A percentile compares a stretch with the other conserved stretches of the same genome.
Evolutionary conservation across 2,888 invertebrate species (phyloP).

Genomic region (Odontothrips loti): DNA sequence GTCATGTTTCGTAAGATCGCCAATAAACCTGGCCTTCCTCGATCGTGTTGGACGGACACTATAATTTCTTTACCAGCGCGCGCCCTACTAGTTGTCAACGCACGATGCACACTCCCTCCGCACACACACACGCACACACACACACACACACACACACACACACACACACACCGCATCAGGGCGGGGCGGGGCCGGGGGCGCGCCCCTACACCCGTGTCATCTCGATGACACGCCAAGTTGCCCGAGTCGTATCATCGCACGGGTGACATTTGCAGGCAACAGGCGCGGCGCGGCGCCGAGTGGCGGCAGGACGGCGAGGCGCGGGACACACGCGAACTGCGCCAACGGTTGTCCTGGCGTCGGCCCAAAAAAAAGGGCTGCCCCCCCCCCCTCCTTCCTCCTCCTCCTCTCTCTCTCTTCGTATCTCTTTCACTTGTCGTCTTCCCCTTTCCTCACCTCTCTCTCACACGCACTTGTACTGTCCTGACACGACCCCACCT

Average conservation of each 20-base stretch:
- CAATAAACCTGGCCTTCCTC: no score
- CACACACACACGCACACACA: constrained; percentile 16
- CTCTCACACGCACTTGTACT: no score
- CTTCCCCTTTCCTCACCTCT: no score
- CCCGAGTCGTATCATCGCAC: background rate
- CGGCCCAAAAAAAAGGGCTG: background rate
- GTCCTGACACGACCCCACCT: no score
- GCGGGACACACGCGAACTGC: no score
- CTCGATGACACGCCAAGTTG: background rate
- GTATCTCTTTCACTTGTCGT: no score
- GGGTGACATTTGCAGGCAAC: constrained; percentile 14
- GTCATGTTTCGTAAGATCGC: no score
- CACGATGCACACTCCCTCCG: background rate
- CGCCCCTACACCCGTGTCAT: background rate
- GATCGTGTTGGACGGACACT: no score
- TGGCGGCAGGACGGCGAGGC: background rate
- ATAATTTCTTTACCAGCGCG: background rate
- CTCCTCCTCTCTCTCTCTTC: no score
- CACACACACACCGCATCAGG: background rate
- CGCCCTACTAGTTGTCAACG: background rate
- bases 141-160: background rate
- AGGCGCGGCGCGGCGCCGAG: background rate
- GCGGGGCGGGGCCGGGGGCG: background rate
- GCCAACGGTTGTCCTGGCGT: background rate
- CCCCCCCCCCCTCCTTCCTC: no score